Percentiles rank a stretch among this genome's conserved stretches.
Conservation (phyloP, 2,113 vertebrate species). For the Vimba vimba region DNA sequence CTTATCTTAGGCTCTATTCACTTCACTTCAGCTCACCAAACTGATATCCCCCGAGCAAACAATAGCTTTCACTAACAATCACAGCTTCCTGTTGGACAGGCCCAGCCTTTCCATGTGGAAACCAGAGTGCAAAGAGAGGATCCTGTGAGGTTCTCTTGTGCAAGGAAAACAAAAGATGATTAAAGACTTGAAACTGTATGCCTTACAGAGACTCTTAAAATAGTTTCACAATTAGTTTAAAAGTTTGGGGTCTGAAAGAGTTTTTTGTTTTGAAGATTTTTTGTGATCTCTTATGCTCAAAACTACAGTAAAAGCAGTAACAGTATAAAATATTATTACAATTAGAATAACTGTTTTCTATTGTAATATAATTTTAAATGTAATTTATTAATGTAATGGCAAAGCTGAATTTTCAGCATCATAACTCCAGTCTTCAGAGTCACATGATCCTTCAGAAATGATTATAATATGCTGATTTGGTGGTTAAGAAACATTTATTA, state of each 20-base stretch:
- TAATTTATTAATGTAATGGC: too few species aligned
- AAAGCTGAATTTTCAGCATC: too few species aligned
- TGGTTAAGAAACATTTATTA: too few species aligned
- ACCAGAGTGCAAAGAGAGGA: conserved; percentile 30
- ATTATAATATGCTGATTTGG: too few species aligned
- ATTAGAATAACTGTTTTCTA: background rate
- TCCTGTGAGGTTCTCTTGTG: conserved; percentile 31
- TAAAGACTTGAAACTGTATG: background rate
- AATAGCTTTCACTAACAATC: conserved; percentile 49
- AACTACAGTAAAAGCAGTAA: background rate
- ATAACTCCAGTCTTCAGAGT: too few species aligned
- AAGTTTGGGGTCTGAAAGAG: background rate
- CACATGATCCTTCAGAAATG: too few species aligned
- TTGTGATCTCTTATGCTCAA: background rate
- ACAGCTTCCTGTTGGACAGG: conserved; percentile 52
- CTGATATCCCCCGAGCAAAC: conserved; percentile 28
- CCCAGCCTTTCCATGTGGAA: conserved; percentile 44
- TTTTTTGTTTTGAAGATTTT: background rate
- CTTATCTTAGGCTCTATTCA: conserved; percentile 20
- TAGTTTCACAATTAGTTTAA: background rate
- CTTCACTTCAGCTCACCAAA: conserved; percentile 24
- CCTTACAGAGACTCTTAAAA: background rate
- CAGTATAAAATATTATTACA: background rate
- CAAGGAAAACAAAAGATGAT: background rate
- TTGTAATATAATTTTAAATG: too few species aligned